A percentile compares a stretch with the other conserved stretches of the same genome.
Conservation (phyloP, 2,113 vertebrate genomes). For the Rousettus leschenaultii region DNA sequence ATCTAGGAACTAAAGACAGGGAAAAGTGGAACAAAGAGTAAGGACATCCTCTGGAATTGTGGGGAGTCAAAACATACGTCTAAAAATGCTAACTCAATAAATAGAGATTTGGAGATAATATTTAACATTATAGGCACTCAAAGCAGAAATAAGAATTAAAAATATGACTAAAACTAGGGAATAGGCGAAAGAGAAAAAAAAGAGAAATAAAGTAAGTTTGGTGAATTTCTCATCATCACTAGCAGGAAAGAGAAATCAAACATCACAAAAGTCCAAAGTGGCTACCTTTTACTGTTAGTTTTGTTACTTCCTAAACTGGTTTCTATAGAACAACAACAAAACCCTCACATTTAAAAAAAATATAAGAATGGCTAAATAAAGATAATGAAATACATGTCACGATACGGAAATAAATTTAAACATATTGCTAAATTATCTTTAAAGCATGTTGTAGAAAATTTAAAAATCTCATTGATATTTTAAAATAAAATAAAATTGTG, state of each 20-base stretch:
- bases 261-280: background rate
- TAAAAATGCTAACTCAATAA: background rate
- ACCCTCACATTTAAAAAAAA: background rate
- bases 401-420: background rate
- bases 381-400: background rate
- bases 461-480: background rate
- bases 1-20: background rate
- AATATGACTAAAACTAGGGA: background rate
- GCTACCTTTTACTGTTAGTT: background rate
- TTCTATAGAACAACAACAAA: background rate
- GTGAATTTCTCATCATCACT: background rate
- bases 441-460: background rate
- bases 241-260: background rate
- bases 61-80: background rate
- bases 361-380: background rate
- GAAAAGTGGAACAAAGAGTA: background rate
- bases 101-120: background rate
- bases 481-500: background rate
- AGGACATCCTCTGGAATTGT: background rate
- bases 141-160: background rate
- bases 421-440: background rate
- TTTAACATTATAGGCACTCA: background rate
- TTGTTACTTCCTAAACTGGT: background rate
- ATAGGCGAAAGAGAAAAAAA: background rate
- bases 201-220: background rate